Base-by-base conservation (phyloP, 2,797 vertebrate genomes). In the Hippopotamyrus pictus region DNA sequence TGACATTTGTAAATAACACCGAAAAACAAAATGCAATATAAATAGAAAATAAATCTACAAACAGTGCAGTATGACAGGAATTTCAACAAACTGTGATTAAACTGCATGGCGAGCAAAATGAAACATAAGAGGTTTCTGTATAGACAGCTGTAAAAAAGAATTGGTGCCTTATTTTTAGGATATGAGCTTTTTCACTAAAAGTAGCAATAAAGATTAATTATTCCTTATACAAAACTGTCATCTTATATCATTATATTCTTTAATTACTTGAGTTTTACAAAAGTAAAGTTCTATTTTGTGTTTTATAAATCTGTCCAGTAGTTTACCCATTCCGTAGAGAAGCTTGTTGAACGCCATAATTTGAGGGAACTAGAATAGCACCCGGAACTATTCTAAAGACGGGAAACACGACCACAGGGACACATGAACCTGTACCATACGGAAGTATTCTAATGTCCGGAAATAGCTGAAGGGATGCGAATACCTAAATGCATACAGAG, bases 401-500 rank as follows among this genome's bases (percentile, higher is more conserved):
- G 73, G 73, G 19, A 44, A 79, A 41, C 22, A 46, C 25, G 8
- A 41, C 37, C 51, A 57, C 2, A 25, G 53, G 51, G 54, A 41
- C 33, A 57, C 51, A 41, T 59, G 29, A 57, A 57, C 51, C 41
- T 88, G 94, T 90, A 90, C 93, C 94, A 93, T 92, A 89, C 96
- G 96, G 96, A 96, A 96, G 92, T 94, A 94, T 93, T 94, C 92
- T 91, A 92, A 94, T 93, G 92, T 93, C 95, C 95, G 96, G 96
- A 96, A 96, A 94, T 95, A 91, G 95, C 95, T 95, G 95, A 94
- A 95, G 94, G 93, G 93, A 93, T 91, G 93, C 94, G 94, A 92
- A 91, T 91, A 91, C 90, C 90, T 92, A 44, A 41, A 41, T 87
- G 53, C 33, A n/a, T 41, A 41, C 14, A 62, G 25, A 62, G 33